Evolutionary conservation across 2,113 vertebrate species (phyloP), one percentile per base, ranked within the genome.

Genomic region (Anser brachyrhynchus): DNA sequence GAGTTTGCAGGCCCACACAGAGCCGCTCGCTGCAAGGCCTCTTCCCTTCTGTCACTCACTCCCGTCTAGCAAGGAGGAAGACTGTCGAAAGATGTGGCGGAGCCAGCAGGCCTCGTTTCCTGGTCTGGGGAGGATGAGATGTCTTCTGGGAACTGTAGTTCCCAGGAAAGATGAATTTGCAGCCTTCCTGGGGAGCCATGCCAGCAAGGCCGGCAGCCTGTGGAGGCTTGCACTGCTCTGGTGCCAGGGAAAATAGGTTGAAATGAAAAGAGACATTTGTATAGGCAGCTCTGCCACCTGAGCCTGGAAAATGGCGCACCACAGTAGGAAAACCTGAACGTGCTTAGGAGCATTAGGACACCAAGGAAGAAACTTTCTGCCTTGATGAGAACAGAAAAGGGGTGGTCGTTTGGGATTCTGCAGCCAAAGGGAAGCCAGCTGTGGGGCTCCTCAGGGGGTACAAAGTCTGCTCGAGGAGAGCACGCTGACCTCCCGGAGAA

Each of bases 91-190:
- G 44, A 41, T 10, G 44, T 0, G 3, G 15, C 59, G 25, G 22
- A 66, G 20, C 37, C 58, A 33, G 9, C 0, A 1, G 39, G 10
- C n/a, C 11, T n/a, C 10, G 0, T 22, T 72, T 75, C 46, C 57
- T n/a, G 29, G 20, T 57, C 69, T 75, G 13, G 54, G 43, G 9
- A 73, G 59, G 61, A 61, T 23, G 46, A 81, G 37, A 22, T 75
- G 62, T 75, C 44, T 94, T 87, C 73, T 96, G 91, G 83, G 92
- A 94, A 54, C 2, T 87, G 70, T 73, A 92, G 92, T 76, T 92
- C 80, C 55, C 3, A 7, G 62, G 67, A 76, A 72, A 66, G 31
- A 46, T 0, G 0, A 41, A 55, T 70, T 75, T 66, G 4, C 51
- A 92, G 73, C 39, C 43, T 92, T 65, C 21, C 39, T 54, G 4